Evolutionary conservation across 2,797 vertebrate species (phyloP).

Genomic region (Pseudochirops cupreus): DNA sequence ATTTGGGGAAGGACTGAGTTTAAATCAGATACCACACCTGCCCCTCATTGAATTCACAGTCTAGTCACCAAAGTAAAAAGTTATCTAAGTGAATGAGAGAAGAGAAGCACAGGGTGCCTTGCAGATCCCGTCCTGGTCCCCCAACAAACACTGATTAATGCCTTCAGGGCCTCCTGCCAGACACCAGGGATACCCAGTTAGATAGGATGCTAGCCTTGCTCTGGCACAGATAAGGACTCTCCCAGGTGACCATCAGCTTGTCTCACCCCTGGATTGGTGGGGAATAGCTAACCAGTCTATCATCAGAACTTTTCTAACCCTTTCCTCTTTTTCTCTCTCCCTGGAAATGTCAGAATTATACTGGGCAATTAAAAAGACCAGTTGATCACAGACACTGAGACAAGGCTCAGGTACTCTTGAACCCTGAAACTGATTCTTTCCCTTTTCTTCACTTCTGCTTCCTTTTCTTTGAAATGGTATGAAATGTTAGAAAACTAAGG

Average conservation of each 20-base stretch:
- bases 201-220: neutral
- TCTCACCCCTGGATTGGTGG: neutral
- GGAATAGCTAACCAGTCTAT: neutral
- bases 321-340: slow-evolving; percentile 19
- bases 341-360: slow-evolving; percentile 18
- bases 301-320: neutral
- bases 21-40: neutral
- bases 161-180: neutral
- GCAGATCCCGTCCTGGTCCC: neutral
- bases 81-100: neutral
- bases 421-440: neutral
- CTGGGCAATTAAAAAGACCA: neutral
- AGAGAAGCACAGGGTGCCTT: neutral
- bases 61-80: neutral
- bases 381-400: neutral
- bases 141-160: neutral
- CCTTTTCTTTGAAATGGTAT: neutral
- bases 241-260: neutral
- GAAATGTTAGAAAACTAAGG: neutral
- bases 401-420: neutral
- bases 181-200: neutral
- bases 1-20: neutral
- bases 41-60: neutral
- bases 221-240: neutral
- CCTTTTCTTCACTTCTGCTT: neutral